phyloP scores from a whole-genome alignment of 2,113 vertebrate species.

The Turdus rufiventris region DNA sequence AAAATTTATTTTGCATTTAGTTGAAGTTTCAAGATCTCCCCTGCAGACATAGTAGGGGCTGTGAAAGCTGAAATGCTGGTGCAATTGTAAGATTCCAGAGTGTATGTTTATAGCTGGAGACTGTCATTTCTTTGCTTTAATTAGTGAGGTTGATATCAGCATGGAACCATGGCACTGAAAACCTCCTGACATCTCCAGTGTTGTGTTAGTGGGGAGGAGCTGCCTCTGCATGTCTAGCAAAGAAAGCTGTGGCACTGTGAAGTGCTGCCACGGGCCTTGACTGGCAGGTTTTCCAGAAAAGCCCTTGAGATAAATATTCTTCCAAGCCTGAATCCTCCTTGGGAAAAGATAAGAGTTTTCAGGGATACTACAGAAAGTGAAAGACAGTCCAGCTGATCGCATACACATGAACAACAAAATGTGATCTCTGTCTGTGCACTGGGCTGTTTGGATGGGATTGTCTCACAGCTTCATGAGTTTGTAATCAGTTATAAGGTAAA shows the following conservation, averaged over 20 bases:
- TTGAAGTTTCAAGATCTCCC: neutral
- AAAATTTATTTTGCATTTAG: neutral
- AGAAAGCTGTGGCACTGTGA: neutral
- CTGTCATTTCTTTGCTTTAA: neutral
- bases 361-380: neutral
- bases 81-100: neutral
- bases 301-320: neutral
- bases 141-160: neutral
- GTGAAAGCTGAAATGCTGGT: neutral
- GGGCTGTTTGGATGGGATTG: neutral
- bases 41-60: fast-evolving
- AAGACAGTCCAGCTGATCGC: neutral
- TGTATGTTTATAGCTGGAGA: neutral
- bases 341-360: neutral
- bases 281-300: neutral
- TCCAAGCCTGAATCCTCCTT: neutral
- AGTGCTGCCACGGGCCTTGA: neutral
- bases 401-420: neutral
- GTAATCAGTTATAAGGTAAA: neutral
- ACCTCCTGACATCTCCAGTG: neutral
- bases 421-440: neutral
- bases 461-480: neutral
- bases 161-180: neutral
- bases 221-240: neutral
- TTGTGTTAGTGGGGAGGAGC: neutral